Evolutionary conservation across 2,797 vertebrate genomes (phyloP).

Genomic region (Myripristis jacobus): DNA sequence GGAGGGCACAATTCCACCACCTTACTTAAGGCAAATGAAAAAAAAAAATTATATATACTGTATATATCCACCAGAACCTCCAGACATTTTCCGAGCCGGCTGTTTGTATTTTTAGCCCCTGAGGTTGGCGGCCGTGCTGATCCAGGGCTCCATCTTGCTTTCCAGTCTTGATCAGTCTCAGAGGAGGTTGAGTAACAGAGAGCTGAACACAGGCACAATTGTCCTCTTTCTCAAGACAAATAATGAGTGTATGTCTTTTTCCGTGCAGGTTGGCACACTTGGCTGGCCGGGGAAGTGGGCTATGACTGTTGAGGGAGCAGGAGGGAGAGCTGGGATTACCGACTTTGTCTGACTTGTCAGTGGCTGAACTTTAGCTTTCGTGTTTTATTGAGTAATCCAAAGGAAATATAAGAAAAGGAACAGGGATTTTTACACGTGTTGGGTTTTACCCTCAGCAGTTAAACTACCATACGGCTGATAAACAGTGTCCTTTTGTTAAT

Average conservation of each 20-base stretch:
- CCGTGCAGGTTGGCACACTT: constrained; percentile 48
- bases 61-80: constrained; percentile 16
- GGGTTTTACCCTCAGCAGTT: constrained; percentile 11
- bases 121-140: constrained; percentile 13
- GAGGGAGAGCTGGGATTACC: constrained; percentile 18
- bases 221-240: constrained; percentile 53
- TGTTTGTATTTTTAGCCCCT: constrained; percentile 45
- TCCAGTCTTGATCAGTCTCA: constrained; percentile 39
- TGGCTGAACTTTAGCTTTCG: constrained; percentile 38
- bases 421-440: background rate
- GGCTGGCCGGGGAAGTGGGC: constrained; percentile 31
- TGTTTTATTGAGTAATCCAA: background rate
- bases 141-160: constrained; percentile 44
- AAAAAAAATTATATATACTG: no score
- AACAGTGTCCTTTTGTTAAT: constrained; percentile 14
- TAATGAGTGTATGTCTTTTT: constrained; percentile 57
- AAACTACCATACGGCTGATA: constrained; percentile 2
- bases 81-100: constrained; percentile 54
- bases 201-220: constrained; percentile 67
- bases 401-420: background rate
- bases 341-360: constrained; percentile 1
- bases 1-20: constrained; percentile 3
- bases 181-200: constrained; percentile 44
- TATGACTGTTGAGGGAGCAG: constrained; percentile 34
- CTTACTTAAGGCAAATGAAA: constrained; percentile 13